These are phyloP conservation scores for Bombus picipes DNA, from an alignment of 1,140 invertebrate genomes.

Conservation along the genomic window DNA sequence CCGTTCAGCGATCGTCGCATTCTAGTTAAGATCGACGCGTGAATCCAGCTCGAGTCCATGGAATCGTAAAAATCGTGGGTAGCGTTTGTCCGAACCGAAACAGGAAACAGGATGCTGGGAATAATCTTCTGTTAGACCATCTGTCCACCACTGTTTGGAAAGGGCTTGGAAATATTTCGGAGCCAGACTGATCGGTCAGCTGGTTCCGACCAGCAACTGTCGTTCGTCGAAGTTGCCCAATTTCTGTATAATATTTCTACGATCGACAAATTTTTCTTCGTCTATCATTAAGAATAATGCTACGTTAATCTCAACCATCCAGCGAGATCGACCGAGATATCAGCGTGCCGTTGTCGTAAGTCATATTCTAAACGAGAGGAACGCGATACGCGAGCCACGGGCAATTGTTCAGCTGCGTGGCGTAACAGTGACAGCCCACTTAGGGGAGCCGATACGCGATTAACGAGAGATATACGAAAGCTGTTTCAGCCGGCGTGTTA, in stretches of 20 bases:
- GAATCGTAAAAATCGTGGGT: constrained; percentile 21
- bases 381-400: constrained; percentile 42
- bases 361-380: constrained; percentile 50
- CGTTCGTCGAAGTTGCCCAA: background rate
- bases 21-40: constrained; percentile 20
- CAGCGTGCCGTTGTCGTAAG: constrained; percentile 45
- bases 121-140: constrained; percentile 22
- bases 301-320: background rate
- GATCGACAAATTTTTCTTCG: too few species aligned
- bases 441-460: constrained; percentile 53
- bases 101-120: background rate
- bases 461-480: constrained; percentile 40
- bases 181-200: background rate
- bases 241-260: too few species aligned
- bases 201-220: background rate
- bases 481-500: constrained; percentile 12
- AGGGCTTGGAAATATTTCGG: background rate
- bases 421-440: constrained; percentile 60
- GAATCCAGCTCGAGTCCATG: background rate
- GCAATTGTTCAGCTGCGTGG: constrained; percentile 53
- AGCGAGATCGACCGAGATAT: constrained; percentile 57
- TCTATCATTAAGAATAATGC: background rate
- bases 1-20: constrained; percentile 66
- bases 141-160: background rate
- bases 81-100: background rate